Evolutionary conservation across 2,888 invertebrate genomes (phyloP), one percentile per base, ranked within the genome.

Genomic region (Coelogynopora nodosa): DNA sequence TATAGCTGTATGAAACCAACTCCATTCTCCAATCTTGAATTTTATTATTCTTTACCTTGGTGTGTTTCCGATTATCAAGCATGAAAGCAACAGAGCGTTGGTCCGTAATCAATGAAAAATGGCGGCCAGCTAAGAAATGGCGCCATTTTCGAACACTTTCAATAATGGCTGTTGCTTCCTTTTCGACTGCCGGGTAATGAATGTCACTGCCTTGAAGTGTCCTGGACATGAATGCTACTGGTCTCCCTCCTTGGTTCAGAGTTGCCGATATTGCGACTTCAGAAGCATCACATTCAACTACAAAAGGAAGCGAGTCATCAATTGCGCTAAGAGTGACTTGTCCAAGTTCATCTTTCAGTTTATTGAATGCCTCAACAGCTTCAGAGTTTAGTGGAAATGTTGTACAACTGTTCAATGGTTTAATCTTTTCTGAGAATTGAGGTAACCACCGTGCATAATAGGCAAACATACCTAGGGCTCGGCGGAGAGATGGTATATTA

Each of bases 61-160:
- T 86, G 23, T 23, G 27, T 10, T 87, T 74, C 5, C 80, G 31
- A 30, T 87, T 84, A 80, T 88, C 86, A 27, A 88, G 87, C 86
- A 88, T 87, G 31, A 87, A 88, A 2, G 87, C 31, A 0, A 88
- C 88, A 28, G 30, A 80, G 29, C 2, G 80, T 27, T 80, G 29
- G n/a, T 80, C 80, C 23, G 80, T 10, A 26, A 80, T 80, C 5
- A 88, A 31, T 27, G 83, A 86, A 85, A 89, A 89, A 67, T 85
- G 88, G 18, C 26, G 80, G 27, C 86, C 67, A 10, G 67, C 26
- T 26, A 87, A 80, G 30, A 49, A 85, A 85, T 87, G 28, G 18
- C 80, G 23, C 80, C 80, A 80, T 27, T 80, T 80, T 23, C 80
- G 5, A 23, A 80, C 23, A 26, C 26, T 26, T n/a, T 80, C 80